Conservation (phyloP, 2,888 invertebrate genomes). For the Chouioia cunea region DNA sequence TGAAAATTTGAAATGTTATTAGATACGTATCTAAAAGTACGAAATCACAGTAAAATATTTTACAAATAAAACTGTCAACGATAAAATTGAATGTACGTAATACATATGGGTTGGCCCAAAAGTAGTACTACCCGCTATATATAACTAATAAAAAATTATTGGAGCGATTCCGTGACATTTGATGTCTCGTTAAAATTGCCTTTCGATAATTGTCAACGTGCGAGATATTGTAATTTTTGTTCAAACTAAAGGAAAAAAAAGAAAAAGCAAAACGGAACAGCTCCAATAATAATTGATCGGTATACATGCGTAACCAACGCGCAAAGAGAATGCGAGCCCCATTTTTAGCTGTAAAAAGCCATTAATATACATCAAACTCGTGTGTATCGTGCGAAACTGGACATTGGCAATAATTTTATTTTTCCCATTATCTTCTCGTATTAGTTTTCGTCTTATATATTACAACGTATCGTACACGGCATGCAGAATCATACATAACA, state of each 20-base stretch:
- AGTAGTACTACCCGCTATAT: background rate
- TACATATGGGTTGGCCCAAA: conserved; percentile 3
- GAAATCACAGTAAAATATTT: too few relatives aligned
- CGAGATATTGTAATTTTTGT: too few relatives aligned
- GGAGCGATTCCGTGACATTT: background rate
- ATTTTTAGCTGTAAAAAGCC: too few relatives aligned
- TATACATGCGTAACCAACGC: conserved; percentile 1
- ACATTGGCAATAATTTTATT: conserved; percentile 13
- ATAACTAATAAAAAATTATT: conserved; percentile 5
- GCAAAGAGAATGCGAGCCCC: conserved; percentile 10
- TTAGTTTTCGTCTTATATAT: conserved; percentile 26
- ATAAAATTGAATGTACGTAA: too few relatives aligned
- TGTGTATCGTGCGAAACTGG: conserved; percentile 22
- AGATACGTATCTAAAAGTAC: too few relatives aligned
- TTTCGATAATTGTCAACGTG: too few relatives aligned
- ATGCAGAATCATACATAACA: conserved; percentile 41
- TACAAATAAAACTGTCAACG: too few relatives aligned
- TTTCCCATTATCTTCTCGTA: background rate
- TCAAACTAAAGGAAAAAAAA: too few relatives aligned
- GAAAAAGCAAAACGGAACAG: background rate
- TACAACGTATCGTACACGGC: conserved; percentile 45
- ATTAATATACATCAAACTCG: conserved; percentile 7
- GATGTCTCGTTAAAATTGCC: background rate
- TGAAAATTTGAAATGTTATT: too few relatives aligned
- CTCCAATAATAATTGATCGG: conserved; percentile 15